Conservation (phyloP, 2,888 invertebrate genomes). For the Cheilosia soror region DNA sequence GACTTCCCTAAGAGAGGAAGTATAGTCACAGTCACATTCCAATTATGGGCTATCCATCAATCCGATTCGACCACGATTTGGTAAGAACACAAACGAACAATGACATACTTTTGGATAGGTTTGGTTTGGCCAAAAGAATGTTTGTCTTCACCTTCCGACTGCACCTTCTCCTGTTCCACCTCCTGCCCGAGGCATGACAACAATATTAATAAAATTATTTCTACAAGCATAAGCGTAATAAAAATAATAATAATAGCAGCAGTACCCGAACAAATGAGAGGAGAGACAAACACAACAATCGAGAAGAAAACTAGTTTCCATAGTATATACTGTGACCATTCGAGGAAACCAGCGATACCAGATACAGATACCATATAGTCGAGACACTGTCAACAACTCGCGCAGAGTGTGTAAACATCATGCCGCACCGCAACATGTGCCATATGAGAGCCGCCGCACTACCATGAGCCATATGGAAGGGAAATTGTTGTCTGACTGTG, state of each 20-base stretch:
- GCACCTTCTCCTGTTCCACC: not conserved
- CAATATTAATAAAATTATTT: conserved; percentile 64
- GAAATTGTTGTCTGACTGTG: conserved; percentile 69
- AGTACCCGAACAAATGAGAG: not conserved
- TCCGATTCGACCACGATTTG: conserved; percentile 41
- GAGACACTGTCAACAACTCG: conserved; percentile 61
- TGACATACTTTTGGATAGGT: conserved; percentile 65
- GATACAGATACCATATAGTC: conserved; percentile 30
- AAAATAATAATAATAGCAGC: conserved; percentile 27
- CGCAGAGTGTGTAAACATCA: conserved; percentile 59
- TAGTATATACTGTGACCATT: conserved; percentile 21
- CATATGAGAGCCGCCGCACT: conserved; percentile 37
- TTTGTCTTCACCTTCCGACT: conserved; percentile 13
- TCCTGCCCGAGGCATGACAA: conserved; percentile 48
- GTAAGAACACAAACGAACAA: conserved; percentile 59
- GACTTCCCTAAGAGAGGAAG: conserved; percentile 45
- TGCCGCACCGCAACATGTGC: conserved; percentile 54
- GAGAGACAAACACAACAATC: conserved; percentile 10
- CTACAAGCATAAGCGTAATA: conserved; percentile 49
- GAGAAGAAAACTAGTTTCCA: conserved; percentile 67
- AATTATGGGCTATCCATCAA: conserved; percentile 60
- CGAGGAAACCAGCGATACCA: conserved; percentile 52
- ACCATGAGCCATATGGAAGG: conserved; percentile 65
- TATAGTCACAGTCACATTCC: conserved; percentile 59
- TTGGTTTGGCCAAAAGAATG: conserved; percentile 44